A percentile compares a stretch with the other conserved stretches of the same genome.
Conservation (phyloP, 2,888 invertebrate genomes). For the Aphodius sticticus region DNA sequence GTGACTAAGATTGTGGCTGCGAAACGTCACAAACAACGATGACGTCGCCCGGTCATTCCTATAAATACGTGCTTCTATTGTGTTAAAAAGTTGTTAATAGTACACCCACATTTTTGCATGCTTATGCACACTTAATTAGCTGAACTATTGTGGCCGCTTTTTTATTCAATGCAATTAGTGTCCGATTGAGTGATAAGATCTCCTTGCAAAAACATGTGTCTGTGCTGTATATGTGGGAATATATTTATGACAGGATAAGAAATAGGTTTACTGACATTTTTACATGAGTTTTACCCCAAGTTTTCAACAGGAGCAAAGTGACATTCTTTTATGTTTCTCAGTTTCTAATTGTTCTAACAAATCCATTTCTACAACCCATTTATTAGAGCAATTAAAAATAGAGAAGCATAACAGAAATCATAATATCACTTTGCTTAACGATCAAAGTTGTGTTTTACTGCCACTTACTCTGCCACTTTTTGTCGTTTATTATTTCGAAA, state of each 20-base stretch:
- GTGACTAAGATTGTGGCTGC: not conserved
- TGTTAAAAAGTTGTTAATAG: not conserved
- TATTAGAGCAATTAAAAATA: too few relatives aligned
- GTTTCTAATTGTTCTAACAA: too few relatives aligned
- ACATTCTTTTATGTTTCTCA: too few relatives aligned
- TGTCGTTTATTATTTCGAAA: too few relatives aligned
- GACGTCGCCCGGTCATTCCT: not conserved
- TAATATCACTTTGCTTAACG: too few relatives aligned
- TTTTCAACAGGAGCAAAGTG: too few relatives aligned
- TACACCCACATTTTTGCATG: conserved; percentile 4
- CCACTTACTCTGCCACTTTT: too few relatives aligned
- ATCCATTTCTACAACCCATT: too few relatives aligned
- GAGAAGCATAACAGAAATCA: too few relatives aligned
- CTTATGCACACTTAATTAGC: not conserved
- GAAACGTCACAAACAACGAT: not conserved
- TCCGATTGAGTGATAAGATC: not conserved
- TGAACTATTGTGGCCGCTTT: not conserved
- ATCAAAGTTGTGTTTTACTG: too few relatives aligned
- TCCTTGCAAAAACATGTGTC: not conserved
- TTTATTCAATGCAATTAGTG: not conserved
- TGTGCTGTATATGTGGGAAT: not conserved
- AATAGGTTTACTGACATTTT: not conserved
- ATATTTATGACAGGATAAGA: not conserved
- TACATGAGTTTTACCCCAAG: not conserved
- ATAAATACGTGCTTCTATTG: not conserved